These are phyloP conservation scores for Anguilla pacifica DNA, from an alignment of 2,797 vertebrate genomes.

Conservation along the genomic window DNA sequence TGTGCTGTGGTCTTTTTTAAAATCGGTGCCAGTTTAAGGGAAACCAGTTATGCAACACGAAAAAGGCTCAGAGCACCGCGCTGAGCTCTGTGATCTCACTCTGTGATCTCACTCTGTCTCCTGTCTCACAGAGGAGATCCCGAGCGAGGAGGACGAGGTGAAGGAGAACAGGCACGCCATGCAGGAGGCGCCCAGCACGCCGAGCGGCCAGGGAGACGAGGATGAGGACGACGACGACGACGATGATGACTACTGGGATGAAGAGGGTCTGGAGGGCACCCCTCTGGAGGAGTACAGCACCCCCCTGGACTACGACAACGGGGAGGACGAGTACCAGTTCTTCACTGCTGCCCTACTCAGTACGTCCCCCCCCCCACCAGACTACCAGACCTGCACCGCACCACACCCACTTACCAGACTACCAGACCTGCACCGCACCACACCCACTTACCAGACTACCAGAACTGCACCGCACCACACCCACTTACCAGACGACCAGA, in stretches of 20 bases:
- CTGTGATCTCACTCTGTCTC: not conserved
- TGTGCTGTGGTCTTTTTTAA: not conserved
- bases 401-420: no score
- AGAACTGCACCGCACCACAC: no score
- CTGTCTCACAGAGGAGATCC: constrained; percentile 85
- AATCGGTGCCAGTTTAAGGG: no score
- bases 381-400: no score
- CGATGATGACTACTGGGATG: constrained; percentile 91
- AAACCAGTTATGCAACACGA: not conserved
- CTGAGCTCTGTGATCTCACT: not conserved
- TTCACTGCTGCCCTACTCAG: constrained; percentile 88
- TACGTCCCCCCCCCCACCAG: constrained; percentile 56
- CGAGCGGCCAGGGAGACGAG: constrained; percentile 59
- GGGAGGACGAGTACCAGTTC: constrained; percentile 93
- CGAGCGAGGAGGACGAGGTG: constrained; percentile 91
- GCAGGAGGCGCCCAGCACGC: constrained; percentile 62
- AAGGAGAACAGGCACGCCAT: constrained; percentile 70
- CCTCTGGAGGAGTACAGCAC: constrained; percentile 93
- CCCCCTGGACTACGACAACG: constrained; percentile 87
- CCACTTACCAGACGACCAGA: not conserved
- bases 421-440: not conserved
- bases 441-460: not conserved
- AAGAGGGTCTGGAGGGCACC: constrained; percentile 89
- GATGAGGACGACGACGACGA: constrained; percentile 83
- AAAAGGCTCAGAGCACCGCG: no score